Evolutionary conservation across 1,140 invertebrate species (phyloP).

Genomic region (Cyclina sinensis): DNA sequence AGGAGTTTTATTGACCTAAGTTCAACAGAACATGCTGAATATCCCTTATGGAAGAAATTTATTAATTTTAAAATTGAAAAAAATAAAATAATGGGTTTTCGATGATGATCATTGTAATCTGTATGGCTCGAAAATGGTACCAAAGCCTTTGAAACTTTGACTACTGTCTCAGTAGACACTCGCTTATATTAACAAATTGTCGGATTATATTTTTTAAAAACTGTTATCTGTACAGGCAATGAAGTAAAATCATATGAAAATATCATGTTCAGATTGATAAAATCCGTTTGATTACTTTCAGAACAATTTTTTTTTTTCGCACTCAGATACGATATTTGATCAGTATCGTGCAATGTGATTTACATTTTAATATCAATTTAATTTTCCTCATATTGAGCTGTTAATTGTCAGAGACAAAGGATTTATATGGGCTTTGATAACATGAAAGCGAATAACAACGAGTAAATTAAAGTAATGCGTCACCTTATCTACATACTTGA

Average conservation of each 20-base stretch:
- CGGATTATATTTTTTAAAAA: neutral
- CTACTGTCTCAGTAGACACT: neutral
- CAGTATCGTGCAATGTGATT: constrained; percentile 23
- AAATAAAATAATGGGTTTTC: neutral
- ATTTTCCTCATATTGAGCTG: constrained; percentile 12
- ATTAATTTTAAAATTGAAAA: neutral
- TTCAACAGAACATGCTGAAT: too few relatives aligned
- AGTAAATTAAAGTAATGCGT: constrained; percentile 53
- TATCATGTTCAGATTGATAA: neutral
- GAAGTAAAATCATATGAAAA: neutral
- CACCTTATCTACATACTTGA: constrained; percentile 14
- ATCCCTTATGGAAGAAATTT: too few relatives aligned
- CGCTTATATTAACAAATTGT: constrained; percentile 10
- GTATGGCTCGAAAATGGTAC: neutral
- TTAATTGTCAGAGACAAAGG: constrained; percentile 59
- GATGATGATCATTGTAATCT: neutral
- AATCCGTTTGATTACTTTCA: constrained; percentile 14
- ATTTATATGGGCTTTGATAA: constrained; percentile 21
- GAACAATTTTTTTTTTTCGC: neutral
- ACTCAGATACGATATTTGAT: constrained; percentile 19
- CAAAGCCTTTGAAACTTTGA: neutral
- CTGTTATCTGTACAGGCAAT: too few relatives aligned
- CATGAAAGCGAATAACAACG: constrained; percentile 32
- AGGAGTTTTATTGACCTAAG: too few relatives aligned
- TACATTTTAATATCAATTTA: constrained; percentile 60